Percentiles rank a stretch among this genome's conserved stretches.
These are phyloP conservation scores for Halichondria panicea DNA, from an alignment of 37 sponge, comb jelly and placozoan genomes.

Conservation along the genomic window DNA sequence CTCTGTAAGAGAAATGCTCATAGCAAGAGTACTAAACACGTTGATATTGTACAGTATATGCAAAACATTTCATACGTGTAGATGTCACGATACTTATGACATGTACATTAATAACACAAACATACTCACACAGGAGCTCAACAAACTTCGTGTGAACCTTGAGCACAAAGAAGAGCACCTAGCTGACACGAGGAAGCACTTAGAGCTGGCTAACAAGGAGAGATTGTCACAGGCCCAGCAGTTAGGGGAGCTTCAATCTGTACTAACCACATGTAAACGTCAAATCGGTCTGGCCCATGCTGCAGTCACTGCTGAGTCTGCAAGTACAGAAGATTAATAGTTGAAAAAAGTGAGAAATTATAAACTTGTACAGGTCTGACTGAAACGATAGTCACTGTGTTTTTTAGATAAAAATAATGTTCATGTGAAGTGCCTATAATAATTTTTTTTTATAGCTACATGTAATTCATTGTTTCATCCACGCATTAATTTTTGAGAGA, in stretches of 20 bases:
- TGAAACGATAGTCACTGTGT: too few relatives aligned
- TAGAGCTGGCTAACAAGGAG: conserved; percentile 7
- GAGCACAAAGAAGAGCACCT: conserved; percentile 11
- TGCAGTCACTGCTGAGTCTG: too few relatives aligned
- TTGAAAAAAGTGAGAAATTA: too few relatives aligned
- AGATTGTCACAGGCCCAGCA: not conserved
- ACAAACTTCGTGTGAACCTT: not conserved
- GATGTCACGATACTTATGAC: not conserved
- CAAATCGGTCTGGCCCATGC: too few relatives aligned
- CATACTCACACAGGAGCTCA: conserved; percentile 10
- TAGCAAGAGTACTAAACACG: not conserved
- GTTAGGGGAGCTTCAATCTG: conserved; percentile 11
- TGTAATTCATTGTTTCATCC: too few relatives aligned
- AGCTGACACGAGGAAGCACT: not conserved
- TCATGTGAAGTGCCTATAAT: too few relatives aligned
- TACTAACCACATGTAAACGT: not conserved
- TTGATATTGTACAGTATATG: not conserved
- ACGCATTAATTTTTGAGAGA: too few relatives aligned
- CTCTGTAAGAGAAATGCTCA: not conserved
- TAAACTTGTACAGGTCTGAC: too few relatives aligned
- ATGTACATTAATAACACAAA: not conserved
- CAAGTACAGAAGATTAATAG: too few relatives aligned
- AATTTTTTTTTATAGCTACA: too few relatives aligned
- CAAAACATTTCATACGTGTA: not conserved
- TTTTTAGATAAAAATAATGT: too few relatives aligned